These are phyloP conservation scores for Malthinus seriepunctatus DNA, from an alignment of 2,888 invertebrate species.

Conservation along the genomic window DNA sequence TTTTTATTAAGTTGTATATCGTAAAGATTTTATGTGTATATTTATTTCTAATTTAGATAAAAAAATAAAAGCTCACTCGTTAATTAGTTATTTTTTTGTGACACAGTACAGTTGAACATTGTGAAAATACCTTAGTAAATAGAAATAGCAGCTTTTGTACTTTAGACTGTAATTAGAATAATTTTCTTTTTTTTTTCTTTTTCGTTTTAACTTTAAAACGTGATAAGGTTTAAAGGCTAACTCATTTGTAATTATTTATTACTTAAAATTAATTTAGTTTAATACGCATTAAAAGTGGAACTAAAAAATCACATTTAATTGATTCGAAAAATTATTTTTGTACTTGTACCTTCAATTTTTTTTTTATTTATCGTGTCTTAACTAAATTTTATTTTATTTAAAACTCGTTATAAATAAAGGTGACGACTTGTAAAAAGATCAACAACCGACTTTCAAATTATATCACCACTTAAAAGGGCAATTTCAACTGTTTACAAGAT, in stretches of 20 bases:
- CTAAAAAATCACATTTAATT: not conserved
- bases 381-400: constrained; percentile 21
- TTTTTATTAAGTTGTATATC: constrained; percentile 6
- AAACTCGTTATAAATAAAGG: constrained; percentile 15
- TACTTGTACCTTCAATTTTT: constrained; percentile 30
- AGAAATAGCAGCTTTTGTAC: constrained; percentile 47
- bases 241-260: constrained; percentile 35
- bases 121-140: constrained; percentile 33
- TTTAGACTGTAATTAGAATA: constrained; percentile 40
- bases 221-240: constrained; percentile 36
- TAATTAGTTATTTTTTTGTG: constrained; percentile 12
- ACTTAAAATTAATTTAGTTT: constrained; percentile 16
- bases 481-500: no score
- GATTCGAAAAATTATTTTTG: not conserved
- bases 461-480: no score
- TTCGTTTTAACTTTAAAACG: constrained; percentile 38
- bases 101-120: constrained; percentile 13
- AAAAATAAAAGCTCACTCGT: constrained; percentile 13
- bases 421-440: no score
- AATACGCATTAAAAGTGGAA: not conserved
- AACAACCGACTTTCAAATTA: no score
- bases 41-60: not conserved
- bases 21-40: no score
- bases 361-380: constrained; percentile 42
- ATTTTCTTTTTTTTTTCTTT: constrained; percentile 37